These are phyloP conservation scores for Zoroaster sp. DNA, from an alignment of 53 echinoderm and acorn worm species.

Conservation along the genomic window DNA sequence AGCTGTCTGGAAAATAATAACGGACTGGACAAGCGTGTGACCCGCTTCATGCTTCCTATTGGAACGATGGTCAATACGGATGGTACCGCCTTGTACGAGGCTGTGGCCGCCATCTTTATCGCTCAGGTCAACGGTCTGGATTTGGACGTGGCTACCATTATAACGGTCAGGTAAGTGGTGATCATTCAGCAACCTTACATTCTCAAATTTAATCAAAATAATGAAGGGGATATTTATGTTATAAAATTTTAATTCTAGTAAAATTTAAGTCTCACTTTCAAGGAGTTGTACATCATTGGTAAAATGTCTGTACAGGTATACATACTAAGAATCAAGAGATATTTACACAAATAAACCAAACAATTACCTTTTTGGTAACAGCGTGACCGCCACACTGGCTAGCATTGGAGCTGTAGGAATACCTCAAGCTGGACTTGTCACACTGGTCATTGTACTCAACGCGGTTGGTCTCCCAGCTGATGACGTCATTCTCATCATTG, in stretches of 20 bases:
- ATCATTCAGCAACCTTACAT: too few relatives aligned
- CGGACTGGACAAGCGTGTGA: constrained; percentile 79
- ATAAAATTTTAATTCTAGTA: too few relatives aligned
- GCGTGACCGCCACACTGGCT: constrained; percentile 93
- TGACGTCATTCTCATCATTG: constrained; percentile 91
- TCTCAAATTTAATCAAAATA: too few relatives aligned
- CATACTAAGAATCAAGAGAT: too few relatives aligned
- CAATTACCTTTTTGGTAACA: constrained; percentile 21
- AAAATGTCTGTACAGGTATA: too few relatives aligned
- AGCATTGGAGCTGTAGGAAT: constrained; percentile 96
- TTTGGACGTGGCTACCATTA: constrained; percentile 70
- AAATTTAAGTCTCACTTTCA: too few relatives aligned
- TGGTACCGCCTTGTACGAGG: constrained; percentile 98
- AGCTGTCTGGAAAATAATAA: constrained; percentile 79
- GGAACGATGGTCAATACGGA: constrained; percentile 98
- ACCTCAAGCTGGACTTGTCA: constrained; percentile 92
- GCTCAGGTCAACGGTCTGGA: constrained; percentile 80
- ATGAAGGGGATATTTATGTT: too few relatives aligned
- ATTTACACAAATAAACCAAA: too few relatives aligned
- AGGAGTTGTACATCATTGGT: too few relatives aligned
- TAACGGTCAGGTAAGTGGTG: constrained; percentile 85
- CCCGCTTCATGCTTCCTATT: constrained; percentile 91
- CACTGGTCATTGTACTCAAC: constrained; percentile 91
- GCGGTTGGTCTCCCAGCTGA: constrained; percentile 95
- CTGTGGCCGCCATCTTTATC: constrained; percentile 97